Evolutionary conservation across 2,113 vertebrate species (phyloP).

Genomic region (Elaphurus davidianus): DNA sequence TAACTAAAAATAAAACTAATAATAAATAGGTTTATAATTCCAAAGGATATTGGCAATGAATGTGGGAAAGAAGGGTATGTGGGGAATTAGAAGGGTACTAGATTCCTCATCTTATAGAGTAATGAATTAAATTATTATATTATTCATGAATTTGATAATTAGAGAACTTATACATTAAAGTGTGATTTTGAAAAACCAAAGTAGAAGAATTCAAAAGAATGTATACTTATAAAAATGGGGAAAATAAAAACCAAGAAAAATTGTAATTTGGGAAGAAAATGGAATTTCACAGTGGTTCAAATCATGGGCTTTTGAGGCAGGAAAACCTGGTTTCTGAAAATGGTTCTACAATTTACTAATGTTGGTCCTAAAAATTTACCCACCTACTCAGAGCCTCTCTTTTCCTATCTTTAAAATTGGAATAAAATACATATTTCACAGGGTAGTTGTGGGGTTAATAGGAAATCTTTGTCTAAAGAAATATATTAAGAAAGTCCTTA

Average conservation of each 20-base stretch:
- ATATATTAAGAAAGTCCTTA: neutral
- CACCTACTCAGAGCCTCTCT: neutral
- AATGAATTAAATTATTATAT: neutral
- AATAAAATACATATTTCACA: neutral
- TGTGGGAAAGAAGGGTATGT: neutral
- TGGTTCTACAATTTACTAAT: neutral
- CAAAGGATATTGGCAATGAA: neutral
- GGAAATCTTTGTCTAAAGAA: neutral
- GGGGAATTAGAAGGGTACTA: neutral
- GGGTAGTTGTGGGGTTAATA: neutral
- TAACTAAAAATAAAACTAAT: neutral
- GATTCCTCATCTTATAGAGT: neutral
- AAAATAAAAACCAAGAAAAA: neutral
- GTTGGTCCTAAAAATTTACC: neutral
- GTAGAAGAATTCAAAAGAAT: neutral
- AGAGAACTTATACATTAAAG: neutral
- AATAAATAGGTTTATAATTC: neutral
- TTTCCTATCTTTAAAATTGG: neutral
- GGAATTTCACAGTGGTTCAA: neutral
- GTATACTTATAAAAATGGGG: neutral
- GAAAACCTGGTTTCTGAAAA: neutral
- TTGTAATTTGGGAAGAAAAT: neutral
- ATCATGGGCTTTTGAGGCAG: neutral
- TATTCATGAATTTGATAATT: neutral
- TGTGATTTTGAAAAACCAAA: neutral